phyloP scores from a whole-genome alignment of 2,113 vertebrate species.

The Fukomys damarensis region DNA sequence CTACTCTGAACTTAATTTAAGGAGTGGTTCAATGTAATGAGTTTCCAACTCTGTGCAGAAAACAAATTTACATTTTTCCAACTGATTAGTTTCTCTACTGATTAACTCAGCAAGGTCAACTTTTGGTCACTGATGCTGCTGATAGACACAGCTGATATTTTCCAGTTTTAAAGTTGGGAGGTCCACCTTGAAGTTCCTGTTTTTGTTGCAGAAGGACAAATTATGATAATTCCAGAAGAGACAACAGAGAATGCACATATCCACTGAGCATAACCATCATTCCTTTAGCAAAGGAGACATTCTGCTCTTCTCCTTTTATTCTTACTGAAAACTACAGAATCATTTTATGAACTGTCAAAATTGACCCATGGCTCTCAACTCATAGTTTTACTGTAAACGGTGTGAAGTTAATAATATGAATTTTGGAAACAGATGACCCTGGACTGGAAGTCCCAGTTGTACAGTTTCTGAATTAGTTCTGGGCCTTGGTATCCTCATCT shows the following conservation, averaged over 20 bases:
- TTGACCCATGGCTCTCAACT: background rate
- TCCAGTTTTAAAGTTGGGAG: constrained; percentile 42
- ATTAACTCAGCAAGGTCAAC: constrained; percentile 81
- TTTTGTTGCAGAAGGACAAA: background rate
- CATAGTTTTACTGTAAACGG: background rate
- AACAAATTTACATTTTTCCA: constrained; percentile 82
- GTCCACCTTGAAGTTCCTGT: background rate
- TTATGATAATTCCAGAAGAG: background rate
- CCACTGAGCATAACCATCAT: fast-evolving
- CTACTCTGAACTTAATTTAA: constrained; percentile 74
- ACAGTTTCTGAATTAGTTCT: background rate
- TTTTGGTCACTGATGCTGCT: constrained; percentile 69
- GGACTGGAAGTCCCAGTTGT: background rate
- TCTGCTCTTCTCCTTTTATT: background rate
- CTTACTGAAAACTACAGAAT: background rate
- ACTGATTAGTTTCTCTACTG: constrained; percentile 78
- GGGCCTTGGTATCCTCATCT: background rate
- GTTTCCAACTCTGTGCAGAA: constrained; percentile 76
- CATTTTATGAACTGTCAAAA: background rate
- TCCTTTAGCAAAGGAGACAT: background rate
- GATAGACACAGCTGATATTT: constrained; percentile 54
- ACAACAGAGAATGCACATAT: background rate
- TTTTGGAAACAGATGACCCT: background rate
- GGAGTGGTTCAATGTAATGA: constrained; percentile 74
- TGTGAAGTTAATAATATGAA: background rate